phyloP scores from a whole-genome alignment of 2,113 vertebrate species.

The Colinus virginianus region DNA sequence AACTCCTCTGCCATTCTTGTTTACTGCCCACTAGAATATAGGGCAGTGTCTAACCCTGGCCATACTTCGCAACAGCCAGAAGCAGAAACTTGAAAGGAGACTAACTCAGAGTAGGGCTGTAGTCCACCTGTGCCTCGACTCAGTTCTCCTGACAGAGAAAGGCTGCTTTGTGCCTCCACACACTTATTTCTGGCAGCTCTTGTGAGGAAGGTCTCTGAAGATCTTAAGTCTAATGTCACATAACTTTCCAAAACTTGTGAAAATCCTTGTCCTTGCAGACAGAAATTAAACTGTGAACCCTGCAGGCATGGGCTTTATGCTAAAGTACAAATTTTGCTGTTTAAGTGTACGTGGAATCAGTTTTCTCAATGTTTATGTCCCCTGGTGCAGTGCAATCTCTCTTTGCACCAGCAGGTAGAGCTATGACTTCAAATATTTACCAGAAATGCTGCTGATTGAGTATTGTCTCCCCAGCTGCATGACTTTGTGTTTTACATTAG shows the following conservation, averaged over 20 bases:
- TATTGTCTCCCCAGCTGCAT: not conserved
- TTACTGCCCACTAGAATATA: not conserved
- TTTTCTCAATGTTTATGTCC: not conserved
- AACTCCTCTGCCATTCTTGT: not conserved
- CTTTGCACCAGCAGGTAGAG: conserved; percentile 44
- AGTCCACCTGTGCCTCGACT: not conserved
- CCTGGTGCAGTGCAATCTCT: not conserved
- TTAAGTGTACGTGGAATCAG: not conserved
- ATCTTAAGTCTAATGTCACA: rapidly evolving
- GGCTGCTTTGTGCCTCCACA: not conserved
- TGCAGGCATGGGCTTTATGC: not conserved
- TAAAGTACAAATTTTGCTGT: not conserved
- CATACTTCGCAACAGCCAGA: not conserved
- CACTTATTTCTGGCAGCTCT: not conserved
- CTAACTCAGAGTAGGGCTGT: not conserved
- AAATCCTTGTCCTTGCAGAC: not conserved
- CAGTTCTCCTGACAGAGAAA: not conserved
- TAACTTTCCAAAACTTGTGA: rapidly evolving
- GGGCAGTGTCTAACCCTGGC: not conserved
- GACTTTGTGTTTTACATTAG: not conserved
- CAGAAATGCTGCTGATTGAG: not conserved
- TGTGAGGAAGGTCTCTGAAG: not conserved
- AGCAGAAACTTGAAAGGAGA: not conserved
- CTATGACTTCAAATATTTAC: conserved; percentile 20
- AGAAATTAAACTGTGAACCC: not conserved